A percentile compares a stretch with the other conserved stretches of the same genome.
phyloP scores from a whole-genome alignment of 2,113 vertebrate species.

The Halcyon senegalensis region DNA sequence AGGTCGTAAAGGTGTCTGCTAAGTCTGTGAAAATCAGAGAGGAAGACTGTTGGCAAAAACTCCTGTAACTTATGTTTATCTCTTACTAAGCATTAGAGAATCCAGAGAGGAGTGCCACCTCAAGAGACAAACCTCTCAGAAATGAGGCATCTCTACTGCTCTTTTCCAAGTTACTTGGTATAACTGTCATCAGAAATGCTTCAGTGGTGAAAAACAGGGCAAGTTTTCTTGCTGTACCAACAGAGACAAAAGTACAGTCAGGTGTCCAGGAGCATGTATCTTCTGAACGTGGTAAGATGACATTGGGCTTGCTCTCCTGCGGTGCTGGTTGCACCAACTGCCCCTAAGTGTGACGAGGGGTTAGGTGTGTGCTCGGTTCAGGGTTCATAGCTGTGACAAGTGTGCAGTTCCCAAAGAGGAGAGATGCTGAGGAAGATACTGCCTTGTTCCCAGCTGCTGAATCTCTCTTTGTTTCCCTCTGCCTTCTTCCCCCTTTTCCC shows the following conservation, averaged over 20 bases:
- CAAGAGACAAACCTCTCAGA: background rate
- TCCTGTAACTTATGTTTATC: background rate
- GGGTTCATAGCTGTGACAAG: background rate
- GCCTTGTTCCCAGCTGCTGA: background rate
- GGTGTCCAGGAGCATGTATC: background rate
- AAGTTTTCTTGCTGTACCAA: background rate
- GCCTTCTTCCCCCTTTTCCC: background rate
- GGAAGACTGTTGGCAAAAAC: background rate
- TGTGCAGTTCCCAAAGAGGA: background rate
- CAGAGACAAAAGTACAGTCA: background rate
- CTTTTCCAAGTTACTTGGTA: background rate
- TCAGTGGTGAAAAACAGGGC: background rate
- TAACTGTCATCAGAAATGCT: background rate
- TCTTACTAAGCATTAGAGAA: background rate
- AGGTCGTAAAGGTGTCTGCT: background rate
- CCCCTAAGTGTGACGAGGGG: background rate
- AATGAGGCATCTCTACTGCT: background rate
- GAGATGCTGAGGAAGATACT: background rate
- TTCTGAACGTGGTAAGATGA: background rate
- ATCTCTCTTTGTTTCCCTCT: conserved; percentile 20
- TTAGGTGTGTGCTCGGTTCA: background rate
- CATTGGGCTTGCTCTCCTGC: background rate
- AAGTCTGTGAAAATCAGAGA: background rate
- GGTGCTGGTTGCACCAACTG: background rate
- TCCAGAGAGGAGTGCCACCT: background rate